Evolutionary conservation across 2,113 vertebrate species (phyloP).

Genomic region (Gambusia holbrooki): DNA sequence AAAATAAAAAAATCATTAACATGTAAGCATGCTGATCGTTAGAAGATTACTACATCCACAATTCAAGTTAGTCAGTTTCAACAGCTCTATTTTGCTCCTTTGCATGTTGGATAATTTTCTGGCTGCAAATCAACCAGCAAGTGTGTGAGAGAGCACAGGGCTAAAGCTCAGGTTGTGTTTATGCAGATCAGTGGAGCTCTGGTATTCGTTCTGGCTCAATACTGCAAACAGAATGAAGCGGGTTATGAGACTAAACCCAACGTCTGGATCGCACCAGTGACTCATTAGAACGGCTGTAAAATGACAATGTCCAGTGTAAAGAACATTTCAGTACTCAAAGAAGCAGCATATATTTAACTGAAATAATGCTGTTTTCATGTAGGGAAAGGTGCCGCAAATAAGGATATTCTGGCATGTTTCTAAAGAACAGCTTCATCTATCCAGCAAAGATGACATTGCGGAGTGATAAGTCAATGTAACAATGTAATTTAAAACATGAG

Average conservation of each 20-base stretch:
- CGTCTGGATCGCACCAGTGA: background rate
- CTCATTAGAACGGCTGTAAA: slow-evolving; percentile 10
- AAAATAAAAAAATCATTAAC: slow-evolving; percentile 1
- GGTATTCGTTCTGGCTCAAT: slow-evolving; percentile 23
- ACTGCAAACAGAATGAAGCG: slow-evolving; percentile 20
- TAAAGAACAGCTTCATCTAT: background rate
- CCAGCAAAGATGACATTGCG: background rate
- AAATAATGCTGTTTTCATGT: slow-evolving; percentile 2
- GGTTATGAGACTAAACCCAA: slow-evolving; percentile 3
- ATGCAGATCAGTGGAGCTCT: slow-evolving; percentile 27
- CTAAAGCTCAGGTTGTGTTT: slow-evolving; percentile 33
- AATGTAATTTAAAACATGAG: slow-evolving; percentile 4
- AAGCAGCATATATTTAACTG: slow-evolving; percentile 1
- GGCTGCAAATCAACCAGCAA: slow-evolving; percentile 33
- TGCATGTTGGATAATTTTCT: slow-evolving; percentile 32
- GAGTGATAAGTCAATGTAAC: background rate
- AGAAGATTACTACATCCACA: slow-evolving; percentile 17
- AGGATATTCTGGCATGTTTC: background rate
- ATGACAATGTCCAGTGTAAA: background rate
- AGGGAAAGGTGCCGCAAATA: background rate
- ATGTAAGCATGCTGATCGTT: slow-evolving; percentile 25
- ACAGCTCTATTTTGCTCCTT: slow-evolving; percentile 16
- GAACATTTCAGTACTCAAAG: background rate
- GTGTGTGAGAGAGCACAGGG: slow-evolving; percentile 20
- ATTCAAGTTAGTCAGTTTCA: slow-evolving; percentile 24